Evolutionary conservation across 2,797 vertebrate genomes (phyloP), one percentile per base, ranked within the genome.

Genomic region (Pangasius krempfi): DNA sequence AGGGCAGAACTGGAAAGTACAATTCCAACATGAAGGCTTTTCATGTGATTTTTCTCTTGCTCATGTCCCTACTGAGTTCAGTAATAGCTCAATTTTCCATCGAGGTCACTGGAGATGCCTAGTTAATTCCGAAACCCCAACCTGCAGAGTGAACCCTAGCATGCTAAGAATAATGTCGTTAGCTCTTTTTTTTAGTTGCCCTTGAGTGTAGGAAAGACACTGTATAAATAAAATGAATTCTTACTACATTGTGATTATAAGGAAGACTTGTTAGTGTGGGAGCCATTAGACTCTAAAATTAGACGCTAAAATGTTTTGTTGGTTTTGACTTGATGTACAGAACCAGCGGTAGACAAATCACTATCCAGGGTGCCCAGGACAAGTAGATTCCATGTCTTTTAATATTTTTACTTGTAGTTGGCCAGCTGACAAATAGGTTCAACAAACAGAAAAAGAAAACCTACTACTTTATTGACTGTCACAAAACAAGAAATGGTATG

Each of bases 161-260:
- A 85, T 88, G 64, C 33, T 80, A 70, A 85, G 60, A 54, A 50
- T 47, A 84, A 85, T 56, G 33, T 30, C 47, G 79, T 85, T 85
- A 85, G 54, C 25, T 44, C 9, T 68, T 50, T 33, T 22, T 52
- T 66, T 9, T 84, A 47, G 50, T 40, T 84, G 37, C 1, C 60
- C 60, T 84, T 66, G 22, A 83, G 30, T 62, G n/a, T 18, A 30
- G 30, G n/a, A 22, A 33, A 52, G 27, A 16, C 50, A 79, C n/a
- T 79, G 14, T 14, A 76, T 50, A 50, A 50, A 50, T 50, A 6
- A 76, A 76, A 14, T 27, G 5, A 16, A 76, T 76, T n/a, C 6
- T n/a, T 50, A n/a, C 3, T 76, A n/a, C 20, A 73, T 10, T 44
- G 25, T 40, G 22, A 72, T 72, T 73, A 22, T 8, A 9, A 44